phyloP scores from a whole-genome alignment of 2,888 invertebrate genomes.

The Leucophora obtusa region DNA sequence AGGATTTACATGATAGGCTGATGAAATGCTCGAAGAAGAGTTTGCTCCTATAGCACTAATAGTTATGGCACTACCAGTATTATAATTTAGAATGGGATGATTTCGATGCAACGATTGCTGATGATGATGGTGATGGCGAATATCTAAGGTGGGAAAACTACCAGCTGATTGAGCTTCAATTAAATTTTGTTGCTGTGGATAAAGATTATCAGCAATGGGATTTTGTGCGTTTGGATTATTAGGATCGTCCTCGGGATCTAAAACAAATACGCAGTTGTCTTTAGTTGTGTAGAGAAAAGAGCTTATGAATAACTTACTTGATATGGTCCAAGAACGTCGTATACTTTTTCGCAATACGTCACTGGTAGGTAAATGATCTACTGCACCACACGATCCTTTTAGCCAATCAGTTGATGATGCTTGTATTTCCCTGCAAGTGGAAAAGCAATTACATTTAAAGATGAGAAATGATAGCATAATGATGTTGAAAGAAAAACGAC shows the following conservation, averaged over 20 bases:
- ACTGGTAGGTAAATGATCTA: slow-evolving; percentile 80
- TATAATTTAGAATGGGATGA: slow-evolving; percentile 69
- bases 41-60: slow-evolving; percentile 67
- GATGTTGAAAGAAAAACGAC: not conserved
- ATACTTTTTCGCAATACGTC: slow-evolving; percentile 84
- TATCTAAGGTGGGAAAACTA: slow-evolving; percentile 75
- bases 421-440: slow-evolving; percentile 83
- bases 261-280: no score
- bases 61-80: slow-evolving; percentile 73
- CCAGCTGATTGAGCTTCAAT: slow-evolving; percentile 80
- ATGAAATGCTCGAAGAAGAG: slow-evolving; percentile 31
- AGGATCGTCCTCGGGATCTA: slow-evolving; percentile 77
- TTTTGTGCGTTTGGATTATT: slow-evolving; percentile 72
- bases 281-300: no score
- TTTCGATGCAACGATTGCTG: slow-evolving; percentile 63
- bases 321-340: slow-evolving; percentile 85
- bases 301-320: slow-evolving; percentile 80
- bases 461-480: slow-evolving; percentile 68
- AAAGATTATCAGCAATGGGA: slow-evolving; percentile 79
- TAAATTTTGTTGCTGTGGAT: slow-evolving; percentile 81
- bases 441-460: slow-evolving; percentile 73
- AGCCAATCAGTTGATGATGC: slow-evolving; percentile 84
- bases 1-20: slow-evolving; percentile 70
- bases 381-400: slow-evolving; percentile 80
- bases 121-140: slow-evolving; percentile 68